A percentile compares a stretch with the other conserved stretches of the same genome.
These are phyloP conservation scores for Galleria mellonella DNA, from an alignment of 1,140 invertebrate genomes.

Conservation along the genomic window DNA sequence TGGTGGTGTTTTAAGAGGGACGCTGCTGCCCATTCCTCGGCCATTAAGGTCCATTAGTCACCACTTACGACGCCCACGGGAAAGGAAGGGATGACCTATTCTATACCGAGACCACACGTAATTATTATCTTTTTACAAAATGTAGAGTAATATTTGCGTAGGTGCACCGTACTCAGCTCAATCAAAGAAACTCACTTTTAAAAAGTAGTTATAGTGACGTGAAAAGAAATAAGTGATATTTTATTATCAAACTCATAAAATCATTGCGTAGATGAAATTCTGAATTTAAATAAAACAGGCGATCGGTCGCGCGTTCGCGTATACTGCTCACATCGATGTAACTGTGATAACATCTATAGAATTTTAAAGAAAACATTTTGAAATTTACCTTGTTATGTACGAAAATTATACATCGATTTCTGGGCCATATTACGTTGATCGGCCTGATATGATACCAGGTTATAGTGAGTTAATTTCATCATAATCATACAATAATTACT, in stretches of 20 bases:
- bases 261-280: slow-evolving; percentile 18
- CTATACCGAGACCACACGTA: too few relatives aligned
- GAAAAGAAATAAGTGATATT: slow-evolving; percentile 9
- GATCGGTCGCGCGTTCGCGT: slow-evolving; percentile 1
- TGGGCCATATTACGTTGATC: slow-evolving; percentile 27
- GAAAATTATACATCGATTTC: slow-evolving; percentile 19
- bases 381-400: slow-evolving; percentile 10
- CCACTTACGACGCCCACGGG: too few relatives aligned
- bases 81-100: too few relatives aligned
- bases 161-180: too few relatives aligned
- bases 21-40: too few relatives aligned
- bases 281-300: slow-evolving; percentile 20
- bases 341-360: neutral
- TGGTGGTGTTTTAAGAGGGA: too few relatives aligned
- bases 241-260: slow-evolving; percentile 23
- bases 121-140: too few relatives aligned
- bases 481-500: too few relatives aligned
- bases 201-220: neutral
- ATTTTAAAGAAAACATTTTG: slow-evolving; percentile 3
- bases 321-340: too few relatives aligned
- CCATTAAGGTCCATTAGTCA: too few relatives aligned
- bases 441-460: slow-evolving; percentile 23
- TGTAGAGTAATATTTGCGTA: too few relatives aligned
- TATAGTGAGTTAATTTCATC: slow-evolving; percentile 30
- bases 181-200: too few relatives aligned